Conservation (phyloP, 1,140 invertebrate species). For the Aethina tumida region DNA sequence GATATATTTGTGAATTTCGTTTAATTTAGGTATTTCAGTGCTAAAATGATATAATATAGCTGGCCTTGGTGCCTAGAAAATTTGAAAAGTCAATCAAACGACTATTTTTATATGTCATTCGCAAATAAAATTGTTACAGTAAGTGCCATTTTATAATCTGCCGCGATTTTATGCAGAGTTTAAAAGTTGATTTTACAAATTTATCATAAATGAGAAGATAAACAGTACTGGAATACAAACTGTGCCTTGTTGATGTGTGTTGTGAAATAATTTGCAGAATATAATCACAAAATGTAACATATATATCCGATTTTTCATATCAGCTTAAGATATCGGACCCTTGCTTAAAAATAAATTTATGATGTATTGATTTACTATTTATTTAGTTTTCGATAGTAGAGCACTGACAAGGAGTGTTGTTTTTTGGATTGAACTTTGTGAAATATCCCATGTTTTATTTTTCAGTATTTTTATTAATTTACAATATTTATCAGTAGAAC, state of each 20-base stretch:
- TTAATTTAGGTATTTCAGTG: constrained; percentile 28
- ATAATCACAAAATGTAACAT: constrained; percentile 16
- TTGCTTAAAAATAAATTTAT: no score
- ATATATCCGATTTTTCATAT: constrained; percentile 29
- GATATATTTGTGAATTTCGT: no score
- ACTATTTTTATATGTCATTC: constrained; percentile 23
- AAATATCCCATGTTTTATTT: constrained; percentile 8
- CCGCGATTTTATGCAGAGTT: constrained; percentile 2
- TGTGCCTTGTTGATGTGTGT: constrained; percentile 33
- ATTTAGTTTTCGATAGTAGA: constrained; percentile 7
- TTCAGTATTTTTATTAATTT: constrained; percentile 6
- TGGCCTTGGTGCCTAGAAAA: no score
- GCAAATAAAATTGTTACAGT: constrained; percentile 12
- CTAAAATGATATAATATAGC: constrained; percentile 17
- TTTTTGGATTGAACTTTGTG: constrained; percentile 7
- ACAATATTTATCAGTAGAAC: no score
- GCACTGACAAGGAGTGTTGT: constrained; percentile 27
- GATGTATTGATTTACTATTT: no score
- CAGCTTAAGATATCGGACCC: constrained; percentile 30
- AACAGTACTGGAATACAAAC: constrained; percentile 33
- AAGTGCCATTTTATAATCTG: constrained; percentile 16
- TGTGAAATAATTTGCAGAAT: constrained; percentile 27
- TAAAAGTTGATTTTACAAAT: background rate
- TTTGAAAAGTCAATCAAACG: constrained; percentile 21
- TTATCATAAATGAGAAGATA: constrained; percentile 9